Evolutionary conservation across 2,113 vertebrate species (phyloP), one percentile per base, ranked within the genome.

Genomic region (Odontophorus gujanensis): DNA sequence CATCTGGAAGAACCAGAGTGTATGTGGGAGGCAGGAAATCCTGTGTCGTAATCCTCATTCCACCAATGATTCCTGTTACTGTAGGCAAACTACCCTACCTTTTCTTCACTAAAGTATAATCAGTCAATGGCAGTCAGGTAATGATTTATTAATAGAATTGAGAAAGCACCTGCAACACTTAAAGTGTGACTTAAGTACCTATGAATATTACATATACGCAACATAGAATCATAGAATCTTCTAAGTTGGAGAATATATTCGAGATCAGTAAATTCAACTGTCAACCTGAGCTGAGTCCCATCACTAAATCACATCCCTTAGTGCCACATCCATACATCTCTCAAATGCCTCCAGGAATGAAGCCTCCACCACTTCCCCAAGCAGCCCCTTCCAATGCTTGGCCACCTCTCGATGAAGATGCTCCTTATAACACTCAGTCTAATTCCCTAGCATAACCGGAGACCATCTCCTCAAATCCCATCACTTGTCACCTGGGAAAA

Each of bases 1-100:
- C 62, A 67, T 77, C 85, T 88, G 82, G 92, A 95, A 91, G 73
- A 94, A 94, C 86, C 73, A 91, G 89, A 87, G 93, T 8, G 51
- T 38, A 32, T 76, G 47, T 75, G 15, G 28, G 47, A 93, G 78
- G 61, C 91, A 95, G 95, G 93, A 95, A 96, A 87, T 91, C 74
- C 87, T 85, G 76, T 92, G 85, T 90, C 14, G 11, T 38, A 85
- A 89, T 55, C 36, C 34, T 67, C 59, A 59, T 81, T 84, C 83
- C 72, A 72, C 67, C 34, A 9, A 9, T 82, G 85, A 63, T 51
- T 89, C 5, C 2, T 42, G 62, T 45, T 84, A 78, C 90, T 3
- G 2, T 17, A 59, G 67, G 80, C 71, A 78, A 61, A n/a, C 68
- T 77, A 68, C 36, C n/a, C 38, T 90, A 69, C 74, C 71, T 85